Percentiles rank a stretch among this genome's conserved stretches.
phyloP scores from a whole-genome alignment of 2,888 invertebrate genomes.

The Anarsia innoxiella region DNA sequence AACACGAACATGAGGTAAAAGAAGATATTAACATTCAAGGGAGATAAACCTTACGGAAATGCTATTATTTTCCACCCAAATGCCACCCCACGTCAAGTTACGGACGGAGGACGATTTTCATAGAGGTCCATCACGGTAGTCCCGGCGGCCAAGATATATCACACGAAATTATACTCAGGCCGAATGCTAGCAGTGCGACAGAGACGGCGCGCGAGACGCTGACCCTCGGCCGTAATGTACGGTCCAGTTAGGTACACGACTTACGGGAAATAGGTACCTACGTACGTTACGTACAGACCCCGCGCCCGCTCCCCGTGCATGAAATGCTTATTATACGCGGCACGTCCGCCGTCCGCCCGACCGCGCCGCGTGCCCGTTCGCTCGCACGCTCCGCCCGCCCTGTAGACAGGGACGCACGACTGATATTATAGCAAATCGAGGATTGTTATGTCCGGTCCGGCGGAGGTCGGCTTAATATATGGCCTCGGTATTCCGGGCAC shows the following conservation, averaged over 20 bases:
- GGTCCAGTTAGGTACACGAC: constrained; percentile 76
- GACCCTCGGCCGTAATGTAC: constrained; percentile 76
- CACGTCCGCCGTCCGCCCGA: constrained; percentile 63
- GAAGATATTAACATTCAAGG: constrained; percentile 19
- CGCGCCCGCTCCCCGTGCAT: constrained; percentile 71
- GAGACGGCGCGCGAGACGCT: constrained; percentile 63
- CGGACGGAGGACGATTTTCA: constrained; percentile 49
- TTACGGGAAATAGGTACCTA: constrained; percentile 72
- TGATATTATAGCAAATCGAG: constrained; percentile 76
- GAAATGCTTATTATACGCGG: constrained; percentile 78
- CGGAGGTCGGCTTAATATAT: constrained; percentile 76
- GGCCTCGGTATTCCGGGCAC: constrained; percentile 75
- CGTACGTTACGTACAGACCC: constrained; percentile 60
- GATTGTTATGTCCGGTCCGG: constrained; percentile 76
- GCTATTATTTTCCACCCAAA: constrained; percentile 31
- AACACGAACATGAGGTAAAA: neutral
- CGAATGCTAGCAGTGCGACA: constrained; percentile 64
- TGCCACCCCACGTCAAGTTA: constrained; percentile 32
- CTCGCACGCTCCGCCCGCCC: constrained; percentile 40
- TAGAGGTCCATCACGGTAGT: constrained; percentile 57
- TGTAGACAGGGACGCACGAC: constrained; percentile 61
- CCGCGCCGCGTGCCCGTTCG: constrained; percentile 43
- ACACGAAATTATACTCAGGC: constrained; percentile 68
- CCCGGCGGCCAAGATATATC: constrained; percentile 64
- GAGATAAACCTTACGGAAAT: constrained; percentile 11